Evolutionary conservation across 2,888 invertebrate genomes (phyloP).

Genomic region (Corbicula japonica): DNA sequence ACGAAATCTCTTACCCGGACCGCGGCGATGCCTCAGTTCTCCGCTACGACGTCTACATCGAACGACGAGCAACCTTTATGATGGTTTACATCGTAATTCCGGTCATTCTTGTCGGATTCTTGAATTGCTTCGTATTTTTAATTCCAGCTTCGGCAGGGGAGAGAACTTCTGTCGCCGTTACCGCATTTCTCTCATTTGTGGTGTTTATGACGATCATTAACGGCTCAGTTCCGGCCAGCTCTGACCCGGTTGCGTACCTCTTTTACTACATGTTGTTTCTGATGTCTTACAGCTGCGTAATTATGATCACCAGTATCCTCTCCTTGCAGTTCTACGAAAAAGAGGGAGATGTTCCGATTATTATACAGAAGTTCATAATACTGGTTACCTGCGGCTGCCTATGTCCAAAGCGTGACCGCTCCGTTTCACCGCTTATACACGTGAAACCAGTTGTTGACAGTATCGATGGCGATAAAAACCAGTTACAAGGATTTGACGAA

Average conservation of each 20-base stretch:
- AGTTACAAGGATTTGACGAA: neutral
- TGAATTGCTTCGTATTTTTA: constrained; percentile 13
- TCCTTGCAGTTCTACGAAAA: constrained; percentile 9
- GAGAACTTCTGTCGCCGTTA: constrained; percentile 7
- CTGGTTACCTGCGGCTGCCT: neutral
- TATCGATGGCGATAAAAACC: neutral
- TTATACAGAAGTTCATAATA: neutral
- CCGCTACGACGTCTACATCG: constrained; percentile 6
- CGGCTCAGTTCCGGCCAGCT: constrained; percentile 4
- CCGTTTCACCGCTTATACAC: neutral
- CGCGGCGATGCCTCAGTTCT: constrained; percentile 1
- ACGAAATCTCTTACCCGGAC: neutral
- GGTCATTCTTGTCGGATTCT: constrained; percentile 2
- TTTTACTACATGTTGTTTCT: constrained; percentile 19
- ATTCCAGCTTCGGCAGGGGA: constrained; percentile 10
- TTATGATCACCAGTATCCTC: constrained; percentile 6
- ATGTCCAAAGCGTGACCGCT: neutral
- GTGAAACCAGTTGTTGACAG: neutral
- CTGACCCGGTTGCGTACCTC: constrained; percentile 7
- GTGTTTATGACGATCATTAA: constrained; percentile 12
- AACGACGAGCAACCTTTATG: constrained; percentile 4
- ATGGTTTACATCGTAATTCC: constrained; percentile 1
- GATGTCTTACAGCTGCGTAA: neutral
- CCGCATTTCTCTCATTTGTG: constrained; percentile 6
- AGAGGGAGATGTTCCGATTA: neutral